phyloP scores from a whole-genome alignment of 2,113 vertebrate genomes.

The Melanotaenia duboulayi region DNA sequence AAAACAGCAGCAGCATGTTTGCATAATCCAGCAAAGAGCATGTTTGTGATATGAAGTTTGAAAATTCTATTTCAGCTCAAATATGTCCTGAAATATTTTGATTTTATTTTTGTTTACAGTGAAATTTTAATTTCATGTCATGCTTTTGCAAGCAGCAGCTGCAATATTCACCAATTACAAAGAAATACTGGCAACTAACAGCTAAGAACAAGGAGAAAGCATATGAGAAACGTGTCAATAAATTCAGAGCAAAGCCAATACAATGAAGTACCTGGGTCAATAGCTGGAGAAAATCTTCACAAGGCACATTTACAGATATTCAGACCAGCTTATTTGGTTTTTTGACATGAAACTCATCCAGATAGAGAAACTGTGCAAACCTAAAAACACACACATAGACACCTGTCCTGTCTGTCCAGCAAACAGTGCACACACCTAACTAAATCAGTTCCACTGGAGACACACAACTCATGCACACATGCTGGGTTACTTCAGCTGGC shows the following conservation, averaged over 20 bases:
- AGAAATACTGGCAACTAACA: conserved; percentile 10
- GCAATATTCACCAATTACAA: not conserved
- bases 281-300: conserved; percentile 39
- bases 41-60: not conserved
- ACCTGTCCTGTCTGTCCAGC: conserved; percentile 1
- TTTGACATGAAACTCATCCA: conserved; percentile 18
- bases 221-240: conserved; percentile 26
- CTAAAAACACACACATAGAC: conserved; percentile 9
- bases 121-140: not conserved
- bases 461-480: conserved; percentile 6
- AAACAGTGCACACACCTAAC: conserved; percentile 6
- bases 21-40: conserved; percentile 9
- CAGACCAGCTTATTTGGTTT: conserved; percentile 27
- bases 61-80: not conserved
- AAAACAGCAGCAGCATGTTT: conserved; percentile 14
- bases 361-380: conserved; percentile 26
- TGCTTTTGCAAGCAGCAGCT: not conserved
- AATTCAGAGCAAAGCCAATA: conserved; percentile 26
- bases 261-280: conserved; percentile 37
- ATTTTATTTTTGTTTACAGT: not conserved
- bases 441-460: conserved; percentile 18
- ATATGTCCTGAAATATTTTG: not conserved
- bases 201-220: conserved; percentile 9
- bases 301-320: conserved; percentile 26
- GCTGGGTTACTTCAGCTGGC: conserved; percentile 10